Base-by-base conservation (phyloP, 2,797 vertebrate genomes). In the Microctenopoma steveboyesi region DNA sequence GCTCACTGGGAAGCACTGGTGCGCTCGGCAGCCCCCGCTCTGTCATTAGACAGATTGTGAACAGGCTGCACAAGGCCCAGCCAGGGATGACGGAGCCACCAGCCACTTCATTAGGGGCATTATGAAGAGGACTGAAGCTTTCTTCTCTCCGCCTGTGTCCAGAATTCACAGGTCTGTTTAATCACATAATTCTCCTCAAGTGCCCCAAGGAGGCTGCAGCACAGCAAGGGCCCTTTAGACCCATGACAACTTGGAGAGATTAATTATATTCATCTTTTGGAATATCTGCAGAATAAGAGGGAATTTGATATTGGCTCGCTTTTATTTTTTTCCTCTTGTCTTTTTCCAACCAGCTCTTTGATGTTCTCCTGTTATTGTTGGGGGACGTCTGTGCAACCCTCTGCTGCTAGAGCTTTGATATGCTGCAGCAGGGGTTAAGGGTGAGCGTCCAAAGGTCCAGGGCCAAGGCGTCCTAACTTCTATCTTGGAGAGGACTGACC, bases 91-190 rank as follows among this genome's bases (percentile, higher is more conserved):
- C 95, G 95, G 94, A 96, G 95, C 95, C 95, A 95, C 94, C 95
- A 92, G 95, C 95, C 96, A 96, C 96, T 98, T 99, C 96, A 98
- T 98, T 98, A 97, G 94, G 94, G 84, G 92, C 94, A 96, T 97
- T 96, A 97, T 95, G 95, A 88, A 86, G 88, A 89, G 94, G 94
- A 94, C 95, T 73, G 94, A 93, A 93, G 94, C 95, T 96, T 96
- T 97, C 94, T 97, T 96, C 94, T 95, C 89, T 89, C 89, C 67
- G 90, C 93, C 95, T 95, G 84, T 95, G 95, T 96, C 95, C 94
- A 95, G 94, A 96, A 97, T 94, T 95, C 94, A 95, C 94, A 96
- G 95, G 95, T 98, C 96, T 95, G 95, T 96, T 97, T 97, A 97
- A 98, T 96, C 95, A 94, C 94, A 88, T 96, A 96, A 97, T 96